Percentiles rank a stretch among this genome's conserved stretches.
phyloP scores from a whole-genome alignment of 1,140 invertebrate species.

The Anagrus nilaparvatae region DNA sequence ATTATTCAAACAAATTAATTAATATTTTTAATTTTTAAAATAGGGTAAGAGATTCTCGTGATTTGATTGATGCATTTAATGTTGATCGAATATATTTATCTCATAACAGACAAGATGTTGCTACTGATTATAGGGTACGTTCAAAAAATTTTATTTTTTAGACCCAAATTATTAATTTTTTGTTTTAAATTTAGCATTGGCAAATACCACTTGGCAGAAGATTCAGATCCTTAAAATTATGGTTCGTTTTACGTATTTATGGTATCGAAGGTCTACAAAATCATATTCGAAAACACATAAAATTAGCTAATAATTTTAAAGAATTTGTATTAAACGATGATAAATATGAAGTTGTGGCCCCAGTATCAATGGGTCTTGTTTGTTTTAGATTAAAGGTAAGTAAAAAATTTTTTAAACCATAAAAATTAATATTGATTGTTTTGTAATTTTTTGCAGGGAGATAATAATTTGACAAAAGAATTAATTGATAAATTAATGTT shows the following conservation, averaged over 20 bases:
- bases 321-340: constrained; percentile 54
- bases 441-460: constrained; percentile 43
- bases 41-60: constrained; percentile 69
- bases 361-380: constrained; percentile 69
- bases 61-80: constrained; percentile 77
- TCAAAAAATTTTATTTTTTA: background rate
- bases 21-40: constrained; percentile 11
- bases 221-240: constrained; percentile 86
- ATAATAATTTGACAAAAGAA: constrained; percentile 73
- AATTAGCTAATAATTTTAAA: constrained; percentile 70
- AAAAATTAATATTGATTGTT: background rate
- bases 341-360: constrained; percentile 67
- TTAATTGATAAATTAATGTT: constrained; percentile 81
- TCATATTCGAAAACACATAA: constrained; percentile 66
- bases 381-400: constrained; percentile 74
- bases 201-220: constrained; percentile 83
- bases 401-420: too few relatives aligned
- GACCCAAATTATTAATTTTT: constrained; percentile 2
- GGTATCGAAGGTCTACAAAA: constrained; percentile 70
- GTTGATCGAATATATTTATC: constrained; percentile 86
- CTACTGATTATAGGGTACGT: constrained; percentile 72
- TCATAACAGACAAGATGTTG: constrained; percentile 53
- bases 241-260: constrained; percentile 81
- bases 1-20: too few relatives aligned
- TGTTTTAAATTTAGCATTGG: constrained; percentile 62